Evolutionary conservation across 2,797 vertebrate genomes (phyloP).

Genomic region (Onychomys arenicola): DNA sequence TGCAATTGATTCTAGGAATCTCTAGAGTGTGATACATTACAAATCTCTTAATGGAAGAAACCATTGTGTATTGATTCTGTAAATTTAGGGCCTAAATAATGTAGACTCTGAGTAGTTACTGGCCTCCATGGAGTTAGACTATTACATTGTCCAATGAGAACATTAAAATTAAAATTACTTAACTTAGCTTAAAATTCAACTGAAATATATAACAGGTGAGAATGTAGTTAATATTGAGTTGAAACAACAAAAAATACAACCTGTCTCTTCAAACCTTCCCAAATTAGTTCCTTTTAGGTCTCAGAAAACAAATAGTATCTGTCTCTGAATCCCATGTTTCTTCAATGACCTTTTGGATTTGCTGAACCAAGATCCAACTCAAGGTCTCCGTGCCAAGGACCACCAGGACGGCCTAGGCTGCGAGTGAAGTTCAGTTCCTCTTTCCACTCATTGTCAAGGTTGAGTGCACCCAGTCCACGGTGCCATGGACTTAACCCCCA

Average conservation of each 20-base stretch:
- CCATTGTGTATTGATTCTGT: neutral
- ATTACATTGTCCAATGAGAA: neutral
- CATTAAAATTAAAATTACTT: neutral
- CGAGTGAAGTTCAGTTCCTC: slow-evolving; percentile 71
- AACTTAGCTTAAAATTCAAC: neutral
- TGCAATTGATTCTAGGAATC: neutral
- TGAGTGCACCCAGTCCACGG: neutral
- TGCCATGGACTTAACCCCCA: slow-evolving; percentile 74
- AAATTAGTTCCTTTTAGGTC: neutral
- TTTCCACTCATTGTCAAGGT: neutral
- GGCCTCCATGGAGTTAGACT: neutral
- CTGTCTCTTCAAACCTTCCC: neutral
- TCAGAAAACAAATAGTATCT: neutral
- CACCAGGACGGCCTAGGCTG: slow-evolving; percentile 81
- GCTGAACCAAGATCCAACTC: slow-evolving; percentile 91
- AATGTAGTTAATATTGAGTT: neutral
- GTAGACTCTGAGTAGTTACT: neutral
- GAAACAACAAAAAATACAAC: neutral
- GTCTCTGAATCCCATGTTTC: neutral
- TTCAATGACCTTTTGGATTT: slow-evolving; percentile 76
- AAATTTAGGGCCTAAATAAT: neutral
- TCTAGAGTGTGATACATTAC: neutral
- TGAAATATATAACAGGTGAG: neutral
- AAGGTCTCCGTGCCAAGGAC: slow-evolving; percentile 84
- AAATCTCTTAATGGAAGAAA: neutral